Base-by-base conservation (phyloP, 2,888 invertebrate species). In the Smittia sp. region DNA sequence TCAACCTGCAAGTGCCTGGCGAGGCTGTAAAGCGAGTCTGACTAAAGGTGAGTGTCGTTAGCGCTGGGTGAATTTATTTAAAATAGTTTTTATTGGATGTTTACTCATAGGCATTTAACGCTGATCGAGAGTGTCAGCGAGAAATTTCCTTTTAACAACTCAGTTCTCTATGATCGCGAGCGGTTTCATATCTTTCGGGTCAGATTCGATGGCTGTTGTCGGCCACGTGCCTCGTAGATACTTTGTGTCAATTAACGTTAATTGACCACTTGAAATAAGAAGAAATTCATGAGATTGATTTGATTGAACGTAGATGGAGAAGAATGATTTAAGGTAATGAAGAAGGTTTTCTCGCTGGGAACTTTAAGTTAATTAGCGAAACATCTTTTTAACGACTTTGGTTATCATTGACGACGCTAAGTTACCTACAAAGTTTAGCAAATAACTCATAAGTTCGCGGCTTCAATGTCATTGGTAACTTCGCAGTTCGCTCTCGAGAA, bases 101-200 rank as follows among this genome's bases (percentile, higher is more conserved):
- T 58, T 58, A 58, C 22, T 58, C 22, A 58, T 22, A 58, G 18
- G 20, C 22, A 20, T 58, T 58, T 58, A 22, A 20, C 58, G 58
- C 58, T 58, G 58, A 58, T 58, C n/a, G 58, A 58, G 18, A 58
- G 58, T 58, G 58, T 58, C 58, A 58, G 58, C 22, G 22, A 58
- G 20, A 58, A 58, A 58, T 58, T 20, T 46, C 52, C 11, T 18
- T 58, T 18, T 11, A 58, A 58, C 18, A 58, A 58, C n/a, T 20
- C 2, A 58, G 9, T 58, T 22, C 22, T 18, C 18, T 58, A 58
- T 58, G 52, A 52, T 13, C 52, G 3, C 58, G 58, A 58, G 11
- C 18, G 18, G 18, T 58, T 58, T 58, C 18, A 58, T 18, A 20
- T 9, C 20, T 9, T 58, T 22, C 20, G 20, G 18, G 18, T 58